Conservation (phyloP, 2,888 invertebrate genomes). For the Drosophila parthenogenetica region DNA sequence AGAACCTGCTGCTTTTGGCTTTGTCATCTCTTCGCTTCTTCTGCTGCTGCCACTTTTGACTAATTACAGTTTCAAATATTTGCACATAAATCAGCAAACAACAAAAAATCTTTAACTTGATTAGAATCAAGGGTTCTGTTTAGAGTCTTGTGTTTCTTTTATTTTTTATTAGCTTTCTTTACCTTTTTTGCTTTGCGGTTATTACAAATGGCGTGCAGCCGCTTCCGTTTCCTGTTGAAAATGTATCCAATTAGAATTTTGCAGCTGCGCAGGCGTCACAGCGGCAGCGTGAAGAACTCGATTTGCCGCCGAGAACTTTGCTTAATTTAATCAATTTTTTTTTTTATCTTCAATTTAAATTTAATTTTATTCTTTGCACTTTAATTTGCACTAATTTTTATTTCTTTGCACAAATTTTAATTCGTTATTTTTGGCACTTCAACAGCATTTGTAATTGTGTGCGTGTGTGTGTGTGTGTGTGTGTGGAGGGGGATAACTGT, state of each 20-base stretch:
- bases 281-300: slow-evolving; percentile 12
- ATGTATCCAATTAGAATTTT: slow-evolving; percentile 69
- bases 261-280: slow-evolving; percentile 74
- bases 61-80: not conserved
- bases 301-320: slow-evolving; percentile 16
- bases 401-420: slow-evolving; percentile 19
- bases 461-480: slow-evolving; percentile 15
- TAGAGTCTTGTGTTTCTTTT: not conserved
- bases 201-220: slow-evolving; percentile 51
- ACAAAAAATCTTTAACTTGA: no score
- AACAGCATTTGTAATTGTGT: slow-evolving; percentile 28
- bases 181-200: slow-evolving; percentile 5
- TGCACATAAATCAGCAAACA: not conserved
- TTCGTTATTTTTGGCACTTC: slow-evolving; percentile 49
- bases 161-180: slow-evolving; percentile 1
- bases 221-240: slow-evolving; percentile 60
- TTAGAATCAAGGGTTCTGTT: not conserved
- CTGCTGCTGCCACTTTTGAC: not conserved
- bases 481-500: slow-evolving; percentile 26
- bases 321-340: not conserved
- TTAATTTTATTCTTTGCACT: slow-evolving; percentile 26
- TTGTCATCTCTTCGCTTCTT: not conserved
- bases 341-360: not conserved
- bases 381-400: slow-evolving; percentile 26
- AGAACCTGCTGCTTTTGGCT: not conserved